Evolutionary conservation across 92 coral and sea anemone genomes (phyloP).

Genomic region (Heteractis magnifica): DNA sequence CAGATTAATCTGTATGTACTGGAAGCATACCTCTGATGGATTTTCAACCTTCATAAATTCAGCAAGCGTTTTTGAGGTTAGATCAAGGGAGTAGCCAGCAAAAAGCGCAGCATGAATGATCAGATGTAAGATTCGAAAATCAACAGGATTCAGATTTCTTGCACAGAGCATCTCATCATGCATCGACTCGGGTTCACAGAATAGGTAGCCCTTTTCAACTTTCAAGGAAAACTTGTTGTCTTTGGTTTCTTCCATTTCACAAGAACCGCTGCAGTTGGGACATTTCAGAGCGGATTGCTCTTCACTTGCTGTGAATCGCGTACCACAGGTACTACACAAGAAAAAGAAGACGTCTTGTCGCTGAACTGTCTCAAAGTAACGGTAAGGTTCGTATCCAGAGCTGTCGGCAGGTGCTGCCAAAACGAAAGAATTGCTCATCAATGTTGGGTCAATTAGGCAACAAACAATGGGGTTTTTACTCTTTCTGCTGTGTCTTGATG

Average conservation of each 20-base stretch:
- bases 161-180: constrained; percentile 28
- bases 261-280: constrained; percentile 38
- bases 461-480: constrained; percentile 42
- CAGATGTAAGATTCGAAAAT: constrained; percentile 80
- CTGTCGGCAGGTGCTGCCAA: constrained; percentile 38
- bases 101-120: constrained; percentile 74
- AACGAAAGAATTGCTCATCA: constrained; percentile 17
- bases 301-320: constrained; percentile 19
- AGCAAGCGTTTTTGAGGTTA: constrained; percentile 41
- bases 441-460: constrained; percentile 52
- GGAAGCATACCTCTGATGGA: constrained; percentile 60
- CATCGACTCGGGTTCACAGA: constrained; percentile 3
- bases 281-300: constrained; percentile 23
- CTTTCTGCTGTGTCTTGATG: constrained; percentile 40
- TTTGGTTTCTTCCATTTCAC: not conserved
- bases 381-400: constrained; percentile 18
- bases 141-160: constrained; percentile 64
- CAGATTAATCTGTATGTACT: constrained; percentile 62
- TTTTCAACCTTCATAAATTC: constrained; percentile 18
- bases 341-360: not conserved
- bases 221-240: not conserved
- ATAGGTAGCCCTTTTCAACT: constrained; percentile 34
- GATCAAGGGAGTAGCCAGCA: constrained; percentile 66
- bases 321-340: constrained; percentile 53
- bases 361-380: not conserved